phyloP scores from a whole-genome alignment of 64 coral and sea anemone species.

The Hydrozoanthus tunicans region DNA sequence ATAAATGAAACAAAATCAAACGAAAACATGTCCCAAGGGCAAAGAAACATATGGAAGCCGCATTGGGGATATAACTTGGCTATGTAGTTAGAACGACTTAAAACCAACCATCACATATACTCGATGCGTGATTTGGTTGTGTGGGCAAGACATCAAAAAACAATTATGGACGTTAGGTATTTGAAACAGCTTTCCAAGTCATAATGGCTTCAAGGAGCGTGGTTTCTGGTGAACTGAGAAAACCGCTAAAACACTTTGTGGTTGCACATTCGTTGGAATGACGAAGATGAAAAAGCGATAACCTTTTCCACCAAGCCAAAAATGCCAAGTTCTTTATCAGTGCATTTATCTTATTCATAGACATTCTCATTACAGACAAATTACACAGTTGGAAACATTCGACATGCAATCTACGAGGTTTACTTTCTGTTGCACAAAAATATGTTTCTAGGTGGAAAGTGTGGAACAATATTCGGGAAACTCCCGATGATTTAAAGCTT shows the following conservation, averaged over 20 bases:
- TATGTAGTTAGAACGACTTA: not conserved
- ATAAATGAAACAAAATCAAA: not conserved
- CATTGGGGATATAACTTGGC: not conserved
- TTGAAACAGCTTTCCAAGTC: not conserved
- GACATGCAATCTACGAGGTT: constrained; percentile 24
- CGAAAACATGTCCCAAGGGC: not conserved
- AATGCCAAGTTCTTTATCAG: constrained; percentile 29
- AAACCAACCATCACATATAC: not conserved
- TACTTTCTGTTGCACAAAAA: not conserved
- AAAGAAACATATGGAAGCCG: constrained; percentile 24
- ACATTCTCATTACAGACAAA: constrained; percentile 37
- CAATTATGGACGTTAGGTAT: not conserved
- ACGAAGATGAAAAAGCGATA: constrained; percentile 1
- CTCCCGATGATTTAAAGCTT: not conserved
- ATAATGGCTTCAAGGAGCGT: not conserved
- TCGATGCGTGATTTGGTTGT: not conserved
- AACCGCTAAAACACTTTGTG: not conserved
- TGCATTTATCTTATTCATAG: constrained; percentile 35
- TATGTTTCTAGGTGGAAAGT: not conserved
- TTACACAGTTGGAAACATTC: constrained; percentile 45
- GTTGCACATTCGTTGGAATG: not conserved
- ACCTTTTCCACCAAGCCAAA: constrained; percentile 16
- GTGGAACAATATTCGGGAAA: not conserved
- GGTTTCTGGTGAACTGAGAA: not conserved
- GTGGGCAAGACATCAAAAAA: not conserved